phyloP scores from a whole-genome alignment of 2,888 invertebrate genomes.

The Acleris emargana region DNA sequence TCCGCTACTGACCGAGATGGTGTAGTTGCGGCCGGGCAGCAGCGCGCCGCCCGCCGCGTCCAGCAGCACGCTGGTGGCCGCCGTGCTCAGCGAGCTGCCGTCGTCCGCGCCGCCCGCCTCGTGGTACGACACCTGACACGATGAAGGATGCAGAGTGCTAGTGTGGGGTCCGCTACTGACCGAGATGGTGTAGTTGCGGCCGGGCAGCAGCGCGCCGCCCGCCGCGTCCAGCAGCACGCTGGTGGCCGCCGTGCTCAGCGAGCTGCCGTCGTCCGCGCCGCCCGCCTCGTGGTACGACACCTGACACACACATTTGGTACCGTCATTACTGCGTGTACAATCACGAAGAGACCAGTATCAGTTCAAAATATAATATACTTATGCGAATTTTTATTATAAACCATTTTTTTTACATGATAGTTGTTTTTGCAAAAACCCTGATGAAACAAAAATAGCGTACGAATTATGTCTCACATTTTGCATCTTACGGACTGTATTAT shows the following conservation, averaged over 20 bases:
- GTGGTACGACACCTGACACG: constrained; percentile 89
- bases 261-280: constrained; percentile 91
- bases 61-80: constrained; percentile 86
- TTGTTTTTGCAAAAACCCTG: too few species aligned
- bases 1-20: constrained; percentile 87
- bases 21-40: constrained; percentile 95
- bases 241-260: constrained; percentile 86
- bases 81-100: constrained; percentile 88
- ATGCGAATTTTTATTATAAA: too few species aligned
- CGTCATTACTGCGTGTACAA: too few species aligned
- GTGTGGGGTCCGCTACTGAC: too few species aligned
- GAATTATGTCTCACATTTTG: too few species aligned
- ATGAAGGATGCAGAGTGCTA: too few species aligned
- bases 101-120: constrained; percentile 92
- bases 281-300: constrained; percentile 93
- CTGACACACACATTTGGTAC: constrained; percentile 49
- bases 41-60: constrained; percentile 82
- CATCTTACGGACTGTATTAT: not conserved
- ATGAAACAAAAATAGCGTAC: too few species aligned
- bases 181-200: constrained; percentile 94
- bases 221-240: constrained; percentile 85
- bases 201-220: constrained; percentile 87
- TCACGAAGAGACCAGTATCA: too few species aligned
- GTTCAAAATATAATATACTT: too few species aligned
- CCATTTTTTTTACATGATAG: too few species aligned